These are phyloP conservation scores for Chrysogorgia sp. DNA, from an alignment of 92 coral and sea anemone species.

Conservation along the genomic window DNA sequence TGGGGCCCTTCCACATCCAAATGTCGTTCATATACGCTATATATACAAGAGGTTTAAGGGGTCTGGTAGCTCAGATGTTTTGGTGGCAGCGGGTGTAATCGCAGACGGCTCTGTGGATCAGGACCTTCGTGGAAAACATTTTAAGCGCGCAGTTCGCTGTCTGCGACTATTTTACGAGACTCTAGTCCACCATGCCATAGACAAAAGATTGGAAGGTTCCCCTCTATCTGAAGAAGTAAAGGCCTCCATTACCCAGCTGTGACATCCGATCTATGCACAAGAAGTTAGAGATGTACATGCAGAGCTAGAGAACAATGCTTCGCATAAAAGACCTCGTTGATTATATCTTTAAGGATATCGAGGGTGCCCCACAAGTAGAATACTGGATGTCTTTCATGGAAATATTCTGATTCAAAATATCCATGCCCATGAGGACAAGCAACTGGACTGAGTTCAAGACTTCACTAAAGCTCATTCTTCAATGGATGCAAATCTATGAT, in stretches of 20 bases:
- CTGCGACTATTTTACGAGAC: conserved; percentile 27
- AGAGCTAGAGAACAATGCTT: conserved; percentile 22
- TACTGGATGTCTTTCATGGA: conserved; percentile 32
- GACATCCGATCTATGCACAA: no score
- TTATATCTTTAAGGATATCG: conserved; percentile 16
- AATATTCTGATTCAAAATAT: conserved; percentile 23
- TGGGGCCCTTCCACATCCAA: conserved; percentile 36
- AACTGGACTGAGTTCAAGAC: conserved; percentile 18
- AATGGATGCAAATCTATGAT: conserved; percentile 42
- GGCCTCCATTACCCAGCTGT: no score
- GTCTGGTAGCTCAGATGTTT: conserved; percentile 1
- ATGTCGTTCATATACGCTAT: conserved; percentile 20
- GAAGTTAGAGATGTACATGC: not conserved
- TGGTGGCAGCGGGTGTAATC: conserved; percentile 37
- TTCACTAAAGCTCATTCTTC: conserved; percentile 18
- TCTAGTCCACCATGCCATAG: conserved; percentile 10
- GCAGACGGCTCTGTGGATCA: conserved; percentile 40
- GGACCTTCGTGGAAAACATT: conserved; percentile 29
- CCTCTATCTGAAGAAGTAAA: no score
- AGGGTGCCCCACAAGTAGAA: not conserved
- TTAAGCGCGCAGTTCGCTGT: conserved; percentile 26
- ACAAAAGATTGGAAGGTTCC: no score
- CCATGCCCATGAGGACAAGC: conserved; percentile 13
- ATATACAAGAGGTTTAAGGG: conserved; percentile 24
- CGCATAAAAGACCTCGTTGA: not conserved